Base-by-base conservation (phyloP, 2,797 vertebrate genomes). In the Argyrosomus regius region DNA sequence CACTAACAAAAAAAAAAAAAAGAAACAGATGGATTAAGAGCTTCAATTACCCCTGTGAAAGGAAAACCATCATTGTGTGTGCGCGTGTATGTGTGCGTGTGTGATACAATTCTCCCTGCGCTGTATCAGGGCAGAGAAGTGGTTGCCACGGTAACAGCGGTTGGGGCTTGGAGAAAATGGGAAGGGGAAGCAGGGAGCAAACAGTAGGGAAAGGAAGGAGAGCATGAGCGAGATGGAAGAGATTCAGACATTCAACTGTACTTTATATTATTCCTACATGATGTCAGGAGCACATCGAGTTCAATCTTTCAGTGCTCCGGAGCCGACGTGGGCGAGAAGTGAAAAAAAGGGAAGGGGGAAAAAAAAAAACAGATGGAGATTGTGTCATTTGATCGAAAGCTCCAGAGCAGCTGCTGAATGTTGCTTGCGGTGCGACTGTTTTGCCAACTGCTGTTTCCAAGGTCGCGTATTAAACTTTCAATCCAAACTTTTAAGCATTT, bases 71-170 rank as follows among this genome's bases (percentile, higher is more conserved):
- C 84, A 70, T 66, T 28, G 39, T 45, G 66, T 60, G 74, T 61
- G 65, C n/a, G 39, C 53, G 28, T 48, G 65, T 50, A 50, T 46
- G 50, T 43, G 52, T 31, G 54, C 20, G 74, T 20, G 78, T 58
- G 82, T n/a, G 87, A 81, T 83, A 81, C 73, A 63, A 86, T 90
- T 82, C 75, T 85, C 88, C 78, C 83, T 17, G 22, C 69, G 63
- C 79, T 72, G 82, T 86, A 84, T 73, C 62, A 76, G 87, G 87
- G 88, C 85, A 91, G 92, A 91, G 84, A 89, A 88, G 79, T 80
- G 91, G 94, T 95, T 93, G 89, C 87, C 90, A 89, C 22, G 90
- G 94, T 93, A 94, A 93, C 90, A 88, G 78, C 14, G 46, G 79
- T 41, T 71, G 87, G 86, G 83, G 84, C 73, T 77, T 35, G 56